A percentile compares a stretch with the other conserved stretches of the same genome.
Conservation (phyloP, 2,888 invertebrate genomes). For the Eudasyphora cyanicolor region DNA sequence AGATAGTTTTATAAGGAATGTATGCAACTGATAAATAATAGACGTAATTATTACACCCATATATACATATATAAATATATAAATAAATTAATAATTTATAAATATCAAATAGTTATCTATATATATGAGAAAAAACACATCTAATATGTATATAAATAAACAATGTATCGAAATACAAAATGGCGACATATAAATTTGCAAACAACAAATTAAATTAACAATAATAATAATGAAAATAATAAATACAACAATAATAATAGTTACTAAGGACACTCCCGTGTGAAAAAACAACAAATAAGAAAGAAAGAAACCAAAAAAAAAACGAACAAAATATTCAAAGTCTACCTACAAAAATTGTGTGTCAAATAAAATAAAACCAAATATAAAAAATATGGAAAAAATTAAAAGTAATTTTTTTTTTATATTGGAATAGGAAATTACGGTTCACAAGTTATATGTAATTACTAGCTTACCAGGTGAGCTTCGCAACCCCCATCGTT, state of each 20-base stretch:
- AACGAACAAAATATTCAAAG: conserved; percentile 3
- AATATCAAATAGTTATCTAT: background rate
- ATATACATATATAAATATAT: background rate
- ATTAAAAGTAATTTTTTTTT: too few species aligned
- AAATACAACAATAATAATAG: conserved; percentile 15
- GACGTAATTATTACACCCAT: conserved; percentile 54
- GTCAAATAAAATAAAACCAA: conserved; percentile 52
- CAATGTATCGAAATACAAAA: conserved; percentile 20
- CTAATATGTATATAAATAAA: conserved; percentile 5
- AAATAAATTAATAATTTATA: background rate
- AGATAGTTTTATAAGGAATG: conserved; percentile 21
- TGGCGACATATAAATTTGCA: conserved; percentile 28
- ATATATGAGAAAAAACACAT: conserved; percentile 56
- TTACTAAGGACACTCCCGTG: background rate
- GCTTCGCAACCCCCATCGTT: too few species aligned
- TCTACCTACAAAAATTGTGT: conserved; percentile 56
- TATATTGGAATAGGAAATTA: too few species aligned
- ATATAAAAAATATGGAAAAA: background rate
- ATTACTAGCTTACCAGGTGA: too few species aligned
- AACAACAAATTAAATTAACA: conserved; percentile 39
- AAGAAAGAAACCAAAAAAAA: background rate
- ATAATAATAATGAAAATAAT: conserved; percentile 33
- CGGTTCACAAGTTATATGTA: too few species aligned
- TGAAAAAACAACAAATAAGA: background rate
- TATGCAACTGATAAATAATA: conserved; percentile 23